phyloP scores from a whole-genome alignment of 2,113 vertebrate genomes.

The Larimichthys crocea region DNA sequence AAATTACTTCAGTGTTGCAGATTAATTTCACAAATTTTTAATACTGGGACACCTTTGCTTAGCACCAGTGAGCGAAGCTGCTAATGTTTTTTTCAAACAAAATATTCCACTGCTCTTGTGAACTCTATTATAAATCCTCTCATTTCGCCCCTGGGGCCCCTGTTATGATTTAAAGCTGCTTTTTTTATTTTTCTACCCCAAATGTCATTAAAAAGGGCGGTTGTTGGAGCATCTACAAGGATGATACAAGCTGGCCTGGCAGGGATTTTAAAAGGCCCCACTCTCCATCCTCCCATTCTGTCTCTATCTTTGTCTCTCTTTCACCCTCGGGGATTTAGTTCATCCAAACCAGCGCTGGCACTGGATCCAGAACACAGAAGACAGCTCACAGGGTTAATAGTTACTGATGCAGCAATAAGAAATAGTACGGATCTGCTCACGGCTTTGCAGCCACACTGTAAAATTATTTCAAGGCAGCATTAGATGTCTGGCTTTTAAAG shows the following conservation, averaged over 20 bases:
- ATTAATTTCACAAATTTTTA: neutral
- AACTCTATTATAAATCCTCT: slow-evolving; percentile 16
- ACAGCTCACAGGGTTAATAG: slow-evolving; percentile 52
- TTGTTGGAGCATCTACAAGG: neutral
- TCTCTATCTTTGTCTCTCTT: slow-evolving; percentile 8
- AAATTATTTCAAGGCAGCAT: neutral
- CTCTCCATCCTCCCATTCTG: slow-evolving; percentile 10
- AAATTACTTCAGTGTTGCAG: neutral
- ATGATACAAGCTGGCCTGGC: slow-evolving; percentile 5
- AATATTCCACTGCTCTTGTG: neutral
- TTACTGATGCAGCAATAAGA: slow-evolving; percentile 49
- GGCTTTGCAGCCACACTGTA: slow-evolving; percentile 40
- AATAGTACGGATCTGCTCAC: slow-evolving; percentile 40
- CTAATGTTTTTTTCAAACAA: neutral
- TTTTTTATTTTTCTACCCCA: neutral
- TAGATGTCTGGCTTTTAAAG: slow-evolving; percentile 34
- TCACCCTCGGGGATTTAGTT: slow-evolving; percentile 37
- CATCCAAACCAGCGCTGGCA: neutral
- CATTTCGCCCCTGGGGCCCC: neutral
- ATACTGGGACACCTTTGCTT: neutral
- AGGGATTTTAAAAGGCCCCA: slow-evolving; percentile 24
- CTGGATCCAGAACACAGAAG: slow-evolving; percentile 27
- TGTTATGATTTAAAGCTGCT: slow-evolving; percentile 16
- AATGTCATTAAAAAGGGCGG: slow-evolving; percentile 37
- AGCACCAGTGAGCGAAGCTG: neutral